A percentile compares a stretch with the other conserved stretches of the same genome.
Conservation (phyloP, 2,797 vertebrate genomes). For the Chrysocyon brachyurus region DNA sequence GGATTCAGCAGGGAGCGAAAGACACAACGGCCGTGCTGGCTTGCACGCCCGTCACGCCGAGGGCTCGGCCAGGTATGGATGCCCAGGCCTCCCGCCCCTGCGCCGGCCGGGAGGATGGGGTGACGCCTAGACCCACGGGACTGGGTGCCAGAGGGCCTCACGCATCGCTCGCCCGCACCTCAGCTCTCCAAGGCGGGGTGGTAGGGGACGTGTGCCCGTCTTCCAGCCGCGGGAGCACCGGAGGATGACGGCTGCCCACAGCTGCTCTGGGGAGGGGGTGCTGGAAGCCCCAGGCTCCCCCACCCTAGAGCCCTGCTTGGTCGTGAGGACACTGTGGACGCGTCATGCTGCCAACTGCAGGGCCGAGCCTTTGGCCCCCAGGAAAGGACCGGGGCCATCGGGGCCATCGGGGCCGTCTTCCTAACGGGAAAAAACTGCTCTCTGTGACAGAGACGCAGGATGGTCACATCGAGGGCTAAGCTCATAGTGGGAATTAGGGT, state of each 20-base stretch:
- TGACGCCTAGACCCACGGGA: background rate
- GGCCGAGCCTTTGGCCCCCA: slow-evolving; percentile 70
- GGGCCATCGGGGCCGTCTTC: background rate
- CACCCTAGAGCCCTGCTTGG: background rate
- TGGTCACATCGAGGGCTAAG: background rate
- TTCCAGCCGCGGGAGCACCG: background rate
- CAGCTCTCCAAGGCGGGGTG: background rate
- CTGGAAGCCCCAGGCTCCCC: background rate
- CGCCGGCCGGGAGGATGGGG: background rate
- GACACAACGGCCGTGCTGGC: slow-evolving; percentile 43
- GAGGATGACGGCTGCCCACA: background rate
- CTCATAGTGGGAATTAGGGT: background rate
- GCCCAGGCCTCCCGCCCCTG: background rate
- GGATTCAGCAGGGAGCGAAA: slow-evolving; percentile 18
- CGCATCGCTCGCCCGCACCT: fast-evolving
- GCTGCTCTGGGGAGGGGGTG: background rate
- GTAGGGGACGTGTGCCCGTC: background rate
- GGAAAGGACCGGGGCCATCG: background rate
- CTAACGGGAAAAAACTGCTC: slow-evolving; percentile 67
- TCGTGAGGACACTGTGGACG: background rate
- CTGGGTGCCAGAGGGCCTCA: background rate
- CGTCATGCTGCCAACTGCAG: slow-evolving; percentile 26
- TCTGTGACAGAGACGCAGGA: slow-evolving; percentile 50
- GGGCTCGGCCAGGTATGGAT: background rate
- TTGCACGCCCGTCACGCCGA: background rate